phyloP scores from a whole-genome alignment of 2,797 vertebrate species.

The Propithecus perrieri region DNA sequence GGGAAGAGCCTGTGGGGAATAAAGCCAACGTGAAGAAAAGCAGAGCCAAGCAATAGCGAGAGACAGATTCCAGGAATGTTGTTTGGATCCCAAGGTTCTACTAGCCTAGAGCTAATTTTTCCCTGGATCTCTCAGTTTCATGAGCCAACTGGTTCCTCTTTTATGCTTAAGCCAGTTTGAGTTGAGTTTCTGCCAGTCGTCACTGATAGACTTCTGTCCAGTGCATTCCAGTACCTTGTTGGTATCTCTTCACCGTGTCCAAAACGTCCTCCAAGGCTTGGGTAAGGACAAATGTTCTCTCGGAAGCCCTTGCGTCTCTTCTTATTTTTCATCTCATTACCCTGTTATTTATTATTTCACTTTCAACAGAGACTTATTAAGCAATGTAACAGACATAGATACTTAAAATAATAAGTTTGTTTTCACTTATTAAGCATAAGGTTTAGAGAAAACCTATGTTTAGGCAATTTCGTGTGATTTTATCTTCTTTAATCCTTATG shows the following conservation, averaged over 20 bases:
- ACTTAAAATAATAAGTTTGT: background rate
- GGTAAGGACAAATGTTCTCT: background rate
- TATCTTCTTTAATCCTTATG: slow-evolving; percentile 16
- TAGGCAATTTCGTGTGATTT: background rate
- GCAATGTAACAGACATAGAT: background rate
- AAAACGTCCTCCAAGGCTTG: background rate
- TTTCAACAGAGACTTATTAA: slow-evolving; percentile 36
- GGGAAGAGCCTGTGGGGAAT: background rate
- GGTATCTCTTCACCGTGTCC: background rate
- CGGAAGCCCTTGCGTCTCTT: background rate
- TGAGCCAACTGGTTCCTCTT: background rate
- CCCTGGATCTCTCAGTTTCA: background rate
- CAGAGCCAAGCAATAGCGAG: background rate
- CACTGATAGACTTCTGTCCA: background rate
- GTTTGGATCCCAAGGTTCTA: background rate
- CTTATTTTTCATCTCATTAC: background rate
- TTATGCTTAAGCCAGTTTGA: background rate
- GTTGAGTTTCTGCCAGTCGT: slow-evolving; percentile 5
- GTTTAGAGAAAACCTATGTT: slow-evolving; percentile 12
- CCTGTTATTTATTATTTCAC: background rate
- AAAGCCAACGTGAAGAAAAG: background rate
- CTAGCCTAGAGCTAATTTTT: background rate
- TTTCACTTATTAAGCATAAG: background rate
- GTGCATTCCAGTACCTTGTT: background rate
- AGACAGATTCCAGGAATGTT: background rate